These are phyloP conservation scores for Chromoteleia sp. DNA, from an alignment of 2,888 invertebrate species.

Conservation along the genomic window DNA sequence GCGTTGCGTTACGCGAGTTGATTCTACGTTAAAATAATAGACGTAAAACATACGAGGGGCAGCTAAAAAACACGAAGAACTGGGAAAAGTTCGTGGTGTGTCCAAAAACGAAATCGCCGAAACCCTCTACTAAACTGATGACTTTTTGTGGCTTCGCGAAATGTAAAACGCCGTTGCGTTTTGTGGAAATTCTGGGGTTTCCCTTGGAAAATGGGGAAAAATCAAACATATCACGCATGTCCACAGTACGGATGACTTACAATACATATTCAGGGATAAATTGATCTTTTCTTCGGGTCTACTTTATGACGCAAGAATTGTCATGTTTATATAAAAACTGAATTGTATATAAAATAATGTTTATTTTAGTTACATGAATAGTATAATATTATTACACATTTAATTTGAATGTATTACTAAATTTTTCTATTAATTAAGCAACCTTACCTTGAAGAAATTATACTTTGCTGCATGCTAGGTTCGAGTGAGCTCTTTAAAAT, in stretches of 20 bases:
- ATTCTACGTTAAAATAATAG: constrained; percentile 42
- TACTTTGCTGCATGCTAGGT: no score
- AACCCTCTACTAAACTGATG: constrained; percentile 59
- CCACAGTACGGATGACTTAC: constrained; percentile 50
- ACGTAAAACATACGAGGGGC: constrained; percentile 42
- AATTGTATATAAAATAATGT: no score
- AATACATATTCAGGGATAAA: constrained; percentile 4
- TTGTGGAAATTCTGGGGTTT: constrained; percentile 77
- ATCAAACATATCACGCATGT: constrained; percentile 37
- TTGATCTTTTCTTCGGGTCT: constrained; percentile 11
- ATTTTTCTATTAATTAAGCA: no score
- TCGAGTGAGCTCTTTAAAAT: no score
- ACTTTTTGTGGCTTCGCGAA: constrained; percentile 80
- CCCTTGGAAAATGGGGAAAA: constrained; percentile 64
- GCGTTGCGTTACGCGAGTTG: constrained; percentile 29
- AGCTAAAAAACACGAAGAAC: constrained; percentile 60
- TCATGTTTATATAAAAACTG: no score
- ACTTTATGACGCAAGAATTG: no score
- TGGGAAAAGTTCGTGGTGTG: constrained; percentile 43
- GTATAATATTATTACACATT: no score
- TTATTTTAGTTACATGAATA: no score
- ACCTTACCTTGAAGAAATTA: no score
- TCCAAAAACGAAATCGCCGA: constrained; percentile 62
- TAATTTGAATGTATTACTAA: no score
- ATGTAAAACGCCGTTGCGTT: constrained; percentile 77